Percentiles rank a stretch among this genome's conserved stretches.
Evolutionary conservation across 2,888 invertebrate species (phyloP).

Genomic region (Cepaea hortensis): DNA sequence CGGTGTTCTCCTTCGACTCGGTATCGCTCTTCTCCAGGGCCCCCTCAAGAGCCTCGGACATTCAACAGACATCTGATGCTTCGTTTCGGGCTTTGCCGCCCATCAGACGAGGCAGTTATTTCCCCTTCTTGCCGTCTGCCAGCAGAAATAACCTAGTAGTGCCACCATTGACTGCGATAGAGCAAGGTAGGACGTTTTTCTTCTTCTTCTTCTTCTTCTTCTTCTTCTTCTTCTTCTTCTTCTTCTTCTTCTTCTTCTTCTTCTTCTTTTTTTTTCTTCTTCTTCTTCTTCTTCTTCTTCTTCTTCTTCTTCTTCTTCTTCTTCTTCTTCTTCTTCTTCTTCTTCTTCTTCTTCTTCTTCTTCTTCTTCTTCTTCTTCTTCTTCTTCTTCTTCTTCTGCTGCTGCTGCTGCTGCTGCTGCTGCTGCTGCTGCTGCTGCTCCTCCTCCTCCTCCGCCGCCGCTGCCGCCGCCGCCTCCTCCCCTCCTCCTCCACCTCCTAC

Average conservation of each 20-base stretch:
- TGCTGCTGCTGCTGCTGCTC: background rate
- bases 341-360: background rate
- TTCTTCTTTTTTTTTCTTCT: background rate
- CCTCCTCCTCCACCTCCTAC: background rate
- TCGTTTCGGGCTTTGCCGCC: slow-evolving; percentile 48
- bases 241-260: background rate
- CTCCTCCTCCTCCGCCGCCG: slow-evolving; percentile 2
- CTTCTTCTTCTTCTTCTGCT: background rate
- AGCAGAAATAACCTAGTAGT: slow-evolving; percentile 51
- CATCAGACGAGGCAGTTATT: slow-evolving; percentile 52
- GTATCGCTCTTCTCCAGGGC: slow-evolving; percentile 48
- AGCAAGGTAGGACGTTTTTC: slow-evolving; percentile 1
- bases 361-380: background rate
- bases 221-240: background rate
- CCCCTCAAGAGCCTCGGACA: slow-evolving; percentile 45
- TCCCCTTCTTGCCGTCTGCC: slow-evolving; percentile 49
- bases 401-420: background rate
- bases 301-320: background rate
- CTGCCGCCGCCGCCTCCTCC: background rate
- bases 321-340: background rate
- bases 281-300: background rate
- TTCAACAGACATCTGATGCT: slow-evolving; percentile 25
- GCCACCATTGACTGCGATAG: slow-evolving; percentile 35
- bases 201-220: background rate
- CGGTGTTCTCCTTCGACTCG: slow-evolving; percentile 52